Evolutionary conservation across 2,797 vertebrate genomes (phyloP).

Genomic region (Siniperca undulata): DNA sequence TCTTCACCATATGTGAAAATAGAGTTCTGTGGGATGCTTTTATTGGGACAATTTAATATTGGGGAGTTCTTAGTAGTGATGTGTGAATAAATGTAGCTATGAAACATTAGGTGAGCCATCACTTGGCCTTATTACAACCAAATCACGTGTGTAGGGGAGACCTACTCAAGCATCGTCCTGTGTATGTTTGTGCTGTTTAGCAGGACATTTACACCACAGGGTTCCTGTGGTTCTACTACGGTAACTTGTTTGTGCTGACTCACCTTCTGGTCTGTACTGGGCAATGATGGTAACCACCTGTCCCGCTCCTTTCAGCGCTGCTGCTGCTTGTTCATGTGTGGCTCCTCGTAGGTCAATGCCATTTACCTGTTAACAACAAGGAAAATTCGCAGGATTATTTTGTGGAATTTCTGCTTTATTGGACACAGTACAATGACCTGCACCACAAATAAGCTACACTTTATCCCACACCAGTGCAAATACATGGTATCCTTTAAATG

Average conservation of each 20-base stretch:
- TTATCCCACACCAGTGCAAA: neutral
- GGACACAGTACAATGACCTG: neutral
- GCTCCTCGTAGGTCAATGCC: slow-evolving; percentile 95
- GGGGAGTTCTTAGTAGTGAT: neutral
- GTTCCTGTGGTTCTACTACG: neutral
- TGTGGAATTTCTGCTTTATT: neutral
- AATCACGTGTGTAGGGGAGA: neutral
- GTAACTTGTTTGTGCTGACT: slow-evolving; percentile 65
- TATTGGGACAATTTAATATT: neutral
- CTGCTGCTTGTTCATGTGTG: slow-evolving; percentile 96
- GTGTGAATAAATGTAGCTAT: neutral
- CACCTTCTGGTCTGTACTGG: slow-evolving; percentile 98
- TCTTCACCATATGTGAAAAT: neutral
- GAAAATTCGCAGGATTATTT: neutral
- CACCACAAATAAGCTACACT: neutral
- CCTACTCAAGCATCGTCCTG: neutral
- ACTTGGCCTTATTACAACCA: neutral
- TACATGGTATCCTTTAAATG: neutral
- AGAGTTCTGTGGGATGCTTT: neutral
- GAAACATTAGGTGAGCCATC: neutral
- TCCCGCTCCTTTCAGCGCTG: slow-evolving; percentile 95
- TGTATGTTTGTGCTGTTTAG: neutral
- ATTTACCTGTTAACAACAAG: slow-evolving; percentile 88
- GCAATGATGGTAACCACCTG: slow-evolving; percentile 97
- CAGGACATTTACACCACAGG: neutral